Conservation (phyloP, 2,888 invertebrate species). For the Hetaerina titia region DNA sequence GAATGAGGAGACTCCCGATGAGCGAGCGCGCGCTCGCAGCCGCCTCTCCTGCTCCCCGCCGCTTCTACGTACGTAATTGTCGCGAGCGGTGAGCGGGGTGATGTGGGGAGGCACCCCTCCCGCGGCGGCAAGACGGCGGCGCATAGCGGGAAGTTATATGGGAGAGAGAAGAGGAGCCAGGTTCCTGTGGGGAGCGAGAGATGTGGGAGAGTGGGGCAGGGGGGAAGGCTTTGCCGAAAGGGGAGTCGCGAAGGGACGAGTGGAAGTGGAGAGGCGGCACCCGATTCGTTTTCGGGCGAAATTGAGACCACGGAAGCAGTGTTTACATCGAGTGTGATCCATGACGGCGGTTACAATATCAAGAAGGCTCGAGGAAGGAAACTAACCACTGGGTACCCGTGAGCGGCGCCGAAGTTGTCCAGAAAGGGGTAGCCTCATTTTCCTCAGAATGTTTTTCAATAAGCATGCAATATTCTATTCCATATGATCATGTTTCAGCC, state of each 20-base stretch:
- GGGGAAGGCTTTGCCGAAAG: background rate
- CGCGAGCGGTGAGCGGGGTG: background rate
- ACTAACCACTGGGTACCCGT: background rate
- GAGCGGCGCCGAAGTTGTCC: background rate
- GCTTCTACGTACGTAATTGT: slow-evolving; percentile 38
- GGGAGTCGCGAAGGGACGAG: background rate
- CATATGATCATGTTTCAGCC: too few species aligned
- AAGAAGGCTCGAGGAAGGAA: background rate
- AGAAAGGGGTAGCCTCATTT: background rate
- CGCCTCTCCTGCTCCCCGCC: background rate
- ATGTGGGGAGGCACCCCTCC: background rate
- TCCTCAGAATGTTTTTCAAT: background rate
- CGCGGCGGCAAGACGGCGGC: background rate
- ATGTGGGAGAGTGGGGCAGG: background rate
- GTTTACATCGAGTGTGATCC: slow-evolving; percentile 6
- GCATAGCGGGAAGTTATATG: background rate
- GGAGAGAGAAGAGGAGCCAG: background rate
- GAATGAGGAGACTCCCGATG: background rate
- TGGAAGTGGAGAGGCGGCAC: background rate
- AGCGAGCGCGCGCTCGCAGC: background rate
- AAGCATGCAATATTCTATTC: too few species aligned
- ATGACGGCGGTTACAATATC: background rate
- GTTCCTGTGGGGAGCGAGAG: background rate
- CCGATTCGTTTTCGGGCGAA: slow-evolving; percentile 27
- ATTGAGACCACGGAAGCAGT: background rate